phyloP scores from a whole-genome alignment of 37 sponge, comb jelly and placozoan genomes.

The Axinella damicornis region DNA sequence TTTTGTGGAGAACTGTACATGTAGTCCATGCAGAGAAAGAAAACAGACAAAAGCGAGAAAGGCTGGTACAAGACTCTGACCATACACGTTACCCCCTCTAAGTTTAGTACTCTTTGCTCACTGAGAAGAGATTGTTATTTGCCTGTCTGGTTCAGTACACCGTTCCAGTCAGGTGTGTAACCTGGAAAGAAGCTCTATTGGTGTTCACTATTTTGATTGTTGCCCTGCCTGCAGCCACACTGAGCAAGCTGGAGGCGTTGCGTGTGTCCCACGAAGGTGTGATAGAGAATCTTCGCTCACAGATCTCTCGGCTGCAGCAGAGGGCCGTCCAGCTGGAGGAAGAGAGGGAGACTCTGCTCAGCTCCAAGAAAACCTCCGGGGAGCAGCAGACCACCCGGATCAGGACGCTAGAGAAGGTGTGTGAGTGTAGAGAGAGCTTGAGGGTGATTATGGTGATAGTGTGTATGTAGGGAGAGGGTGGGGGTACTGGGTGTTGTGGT shows the following conservation, averaged over 20 bases:
- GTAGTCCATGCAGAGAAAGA: too few relatives aligned
- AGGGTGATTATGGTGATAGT: too few relatives aligned
- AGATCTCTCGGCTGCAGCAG: conserved; percentile 17
- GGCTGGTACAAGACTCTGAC: too few relatives aligned
- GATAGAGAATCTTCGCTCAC: conserved; percentile 35
- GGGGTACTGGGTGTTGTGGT: too few relatives aligned
- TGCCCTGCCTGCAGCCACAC: conserved; percentile 15
- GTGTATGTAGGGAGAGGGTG: too few relatives aligned
- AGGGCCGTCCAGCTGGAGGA: conserved; percentile 39
- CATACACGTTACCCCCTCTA: too few relatives aligned
- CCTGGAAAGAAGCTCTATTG: too few relatives aligned
- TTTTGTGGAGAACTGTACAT: too few relatives aligned
- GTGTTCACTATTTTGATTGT: too few relatives aligned
- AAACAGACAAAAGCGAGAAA: too few relatives aligned
- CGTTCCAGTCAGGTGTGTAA: too few relatives aligned
- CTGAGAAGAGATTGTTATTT: neutral
- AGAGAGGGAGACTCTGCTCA: conserved; percentile 36
- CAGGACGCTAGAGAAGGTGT: conserved; percentile 54
- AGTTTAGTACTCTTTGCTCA: too few relatives aligned
- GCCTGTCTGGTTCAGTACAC: neutral
- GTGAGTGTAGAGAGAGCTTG: neutral
- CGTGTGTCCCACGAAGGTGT: conserved; percentile 36
- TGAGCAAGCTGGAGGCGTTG: conserved; percentile 64
- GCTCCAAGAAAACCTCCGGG: conserved; percentile 8
- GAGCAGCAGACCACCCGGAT: conserved; percentile 39